Percentiles rank a stretch among this genome's conserved stretches.
Evolutionary conservation across 2,888 invertebrate genomes (phyloP).

Genomic region (Euplexia lucipara): DNA sequence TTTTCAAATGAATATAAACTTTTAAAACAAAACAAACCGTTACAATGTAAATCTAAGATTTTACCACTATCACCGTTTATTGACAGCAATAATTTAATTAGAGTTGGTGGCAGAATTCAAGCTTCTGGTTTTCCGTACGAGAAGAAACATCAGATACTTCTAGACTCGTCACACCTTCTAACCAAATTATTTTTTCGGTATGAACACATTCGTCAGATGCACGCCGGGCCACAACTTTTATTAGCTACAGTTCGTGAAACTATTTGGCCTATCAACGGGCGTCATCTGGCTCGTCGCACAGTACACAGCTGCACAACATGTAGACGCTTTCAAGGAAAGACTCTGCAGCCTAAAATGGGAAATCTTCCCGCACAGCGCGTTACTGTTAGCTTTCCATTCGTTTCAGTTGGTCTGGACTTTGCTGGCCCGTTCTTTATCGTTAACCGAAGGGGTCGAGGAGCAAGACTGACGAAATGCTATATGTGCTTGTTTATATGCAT

Average conservation of each 20-base stretch:
- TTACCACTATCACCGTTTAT: constrained; percentile 2
- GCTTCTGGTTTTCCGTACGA: no score
- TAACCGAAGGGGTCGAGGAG: constrained; percentile 1
- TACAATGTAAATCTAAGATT: constrained; percentile 5
- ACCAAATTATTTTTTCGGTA: background rate
- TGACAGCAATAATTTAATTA: background rate
- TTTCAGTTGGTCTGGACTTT: constrained; percentile 4
- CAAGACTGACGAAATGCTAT: no score
- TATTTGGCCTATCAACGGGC: constrained; percentile 3
- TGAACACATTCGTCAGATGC: constrained; percentile 2
- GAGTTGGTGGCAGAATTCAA: no score
- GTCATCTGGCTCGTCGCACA: constrained; percentile 5
- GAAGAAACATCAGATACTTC: no score
- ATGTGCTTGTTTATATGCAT: background rate
- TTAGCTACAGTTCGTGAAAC: no score
- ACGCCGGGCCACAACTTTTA: constrained; percentile 5
- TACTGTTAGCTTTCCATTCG: background rate
- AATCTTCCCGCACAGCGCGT: constrained; percentile 1
- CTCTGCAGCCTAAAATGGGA: background rate
- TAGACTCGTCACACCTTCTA: constrained; percentile 1
- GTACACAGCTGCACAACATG: background rate
- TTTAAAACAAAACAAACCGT: background rate
- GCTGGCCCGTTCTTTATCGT: constrained; percentile 12
- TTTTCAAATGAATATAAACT: background rate
- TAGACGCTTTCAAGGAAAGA: background rate